Percentiles rank a stretch among this genome's conserved stretches.
phyloP scores from a whole-genome alignment of 2,888 invertebrate genomes.

The Hypselothyrea guttata region DNA sequence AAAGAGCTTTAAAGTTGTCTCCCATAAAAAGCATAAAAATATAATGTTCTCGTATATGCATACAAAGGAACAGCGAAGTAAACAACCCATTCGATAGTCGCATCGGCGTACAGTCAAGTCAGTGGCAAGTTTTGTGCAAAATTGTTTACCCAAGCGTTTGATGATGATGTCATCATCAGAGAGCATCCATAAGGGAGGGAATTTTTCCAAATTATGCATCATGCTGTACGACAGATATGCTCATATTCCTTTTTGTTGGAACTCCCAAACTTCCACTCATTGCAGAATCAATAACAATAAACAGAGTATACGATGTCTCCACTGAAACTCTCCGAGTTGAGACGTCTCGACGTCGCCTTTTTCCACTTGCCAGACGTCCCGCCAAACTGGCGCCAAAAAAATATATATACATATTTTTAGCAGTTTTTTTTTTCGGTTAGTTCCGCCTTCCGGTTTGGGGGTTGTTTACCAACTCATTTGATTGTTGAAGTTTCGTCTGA shows the following conservation, averaged over 20 bases:
- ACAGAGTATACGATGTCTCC: constrained; percentile 23
- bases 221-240: constrained; percentile 26
- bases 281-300: constrained; percentile 68
- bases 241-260: constrained; percentile 10
- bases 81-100: constrained; percentile 11
- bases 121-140: constrained; percentile 25
- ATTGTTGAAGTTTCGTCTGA: constrained; percentile 39
- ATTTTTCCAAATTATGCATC: constrained; percentile 64
- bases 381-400: constrained; percentile 61
- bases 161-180: constrained; percentile 60
- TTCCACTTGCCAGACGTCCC: constrained; percentile 55
- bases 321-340: constrained; percentile 43
- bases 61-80: constrained; percentile 25
- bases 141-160: constrained; percentile 50
- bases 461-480: constrained; percentile 24
- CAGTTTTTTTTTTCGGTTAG: constrained; percentile 21
- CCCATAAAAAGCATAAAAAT: constrained; percentile 62
- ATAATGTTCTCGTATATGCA: constrained; percentile 40
- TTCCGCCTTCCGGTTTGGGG: constrained; percentile 29
- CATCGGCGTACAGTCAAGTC: constrained; percentile 1
- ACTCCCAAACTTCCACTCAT: constrained; percentile 12
- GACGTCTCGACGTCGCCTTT: constrained; percentile 38
- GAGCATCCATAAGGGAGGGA: constrained; percentile 35
- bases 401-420: constrained; percentile 41
- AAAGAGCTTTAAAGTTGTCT: constrained; percentile 60